Evolutionary conservation across 2,888 invertebrate genomes (phyloP), one percentile per base, ranked within the genome.

Genomic region (Dryococelus australis): DNA sequence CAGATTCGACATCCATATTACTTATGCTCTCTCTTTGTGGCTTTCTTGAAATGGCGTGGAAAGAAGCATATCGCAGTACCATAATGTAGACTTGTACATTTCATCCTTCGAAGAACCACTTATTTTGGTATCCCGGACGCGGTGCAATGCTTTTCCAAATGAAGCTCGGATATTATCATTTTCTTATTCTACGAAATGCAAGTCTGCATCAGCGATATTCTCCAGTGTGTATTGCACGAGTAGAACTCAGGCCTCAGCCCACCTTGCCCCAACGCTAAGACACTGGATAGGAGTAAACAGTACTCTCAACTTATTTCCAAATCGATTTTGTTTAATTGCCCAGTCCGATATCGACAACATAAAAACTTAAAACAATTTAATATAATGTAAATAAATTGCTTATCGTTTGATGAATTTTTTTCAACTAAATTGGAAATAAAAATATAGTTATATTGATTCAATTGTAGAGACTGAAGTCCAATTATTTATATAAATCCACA

Each of bases 1-100:
- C 78, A 78, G 20, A 35, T 27, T 78, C 78, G 53, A 4, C 86
- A 86, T 86, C 83, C 35, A 86, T 43, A 26, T 24, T 86, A 0
- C 26, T 27, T 13, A 27, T 81, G 83, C 83, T 86, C 13, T 83
- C n/a, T 28, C 27, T 47, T 6, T 13, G 35, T 53, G 86, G 20
- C 47, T 20, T 43, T 89, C 88, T 83, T 89, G 88, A 84, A 88
- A 88, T 16, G 35, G 85, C 83, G 87, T 86, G 87, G 90, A 90
- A 86, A 88, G 89, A 65, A 90, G 87, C 86, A 89, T 87, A 51
- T 90, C 88, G 87, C 87, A 90, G 89, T 90, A 90, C 90, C 90
- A 90, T 87, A 90, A 87, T 83, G 86, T 88, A 80, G 90, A 89
- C 85, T 87, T 87, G 88, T 90, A 90, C 87, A 90, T 89, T 84